Base-by-base conservation (phyloP, 2,888 invertebrate genomes). In the Laothoe populi region DNA sequence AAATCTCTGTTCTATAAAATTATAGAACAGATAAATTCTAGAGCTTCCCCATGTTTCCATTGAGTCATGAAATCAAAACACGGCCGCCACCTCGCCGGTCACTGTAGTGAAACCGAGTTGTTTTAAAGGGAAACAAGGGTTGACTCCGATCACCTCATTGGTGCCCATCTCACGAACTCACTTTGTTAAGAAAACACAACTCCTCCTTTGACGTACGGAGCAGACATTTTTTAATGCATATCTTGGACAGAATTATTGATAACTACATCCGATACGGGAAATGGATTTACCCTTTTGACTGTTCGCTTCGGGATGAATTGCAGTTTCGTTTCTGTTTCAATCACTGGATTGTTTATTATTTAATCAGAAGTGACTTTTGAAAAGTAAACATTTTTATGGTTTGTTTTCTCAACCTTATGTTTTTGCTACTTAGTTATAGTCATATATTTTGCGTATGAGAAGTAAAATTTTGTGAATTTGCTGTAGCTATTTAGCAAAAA, bases 141-240 rank as follows among this genome's bases (percentile, higher is more conserved):
- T 79, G 76, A 65, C 71, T 74, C 67, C 72, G 77, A 86, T 85
- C 82, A 77, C 72, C 83, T 89, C 84, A 89, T 92, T 87, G 81
- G 77, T 69, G 75, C 79, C 72, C 92, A 70, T 79, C 80, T 86
- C 92, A 92, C 92, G 92, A 82, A 77, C 85, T 79, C 89, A 90
- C 89, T 91, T 91, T 89, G 90, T 88, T 90, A 91, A 84, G 83
- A 90, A 90, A 92, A 91, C 90, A 91, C 77, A 79, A 72, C 72
- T 70, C 71, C 74, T 78, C 87, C 90, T 91, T 92, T 92, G 92
- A 91, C 85, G 83, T 79, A 78, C 75, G 77, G 77, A 72, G 75
- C 74, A 78, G 81, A 78, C 81, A 82, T 85, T 90, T 90, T 53
- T 89, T 90, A 92, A 92, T 91, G 90, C 92, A 91, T 90, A 90